These are phyloP conservation scores for Dromiciops gliroides DNA, from an alignment of 2,113 vertebrate species.

Conservation along the genomic window DNA sequence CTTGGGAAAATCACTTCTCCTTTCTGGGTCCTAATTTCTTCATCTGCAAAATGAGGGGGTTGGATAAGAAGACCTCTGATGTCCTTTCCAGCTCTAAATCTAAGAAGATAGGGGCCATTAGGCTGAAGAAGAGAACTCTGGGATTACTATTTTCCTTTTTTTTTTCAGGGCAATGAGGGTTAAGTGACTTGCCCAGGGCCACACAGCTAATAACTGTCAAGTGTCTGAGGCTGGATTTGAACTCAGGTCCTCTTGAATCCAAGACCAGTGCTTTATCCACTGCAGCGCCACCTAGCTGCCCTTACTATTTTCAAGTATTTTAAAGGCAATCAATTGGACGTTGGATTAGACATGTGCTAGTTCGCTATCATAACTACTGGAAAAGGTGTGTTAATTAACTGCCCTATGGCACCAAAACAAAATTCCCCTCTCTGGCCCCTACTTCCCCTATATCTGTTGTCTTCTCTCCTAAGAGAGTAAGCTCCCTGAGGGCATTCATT, in stretches of 20 bases:
- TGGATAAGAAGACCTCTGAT: background rate
- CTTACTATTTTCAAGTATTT: background rate
- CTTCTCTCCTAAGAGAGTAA: background rate
- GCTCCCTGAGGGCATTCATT: background rate
- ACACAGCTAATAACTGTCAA: too few relatives aligned
- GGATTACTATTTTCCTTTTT: too few relatives aligned
- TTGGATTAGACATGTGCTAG: background rate
- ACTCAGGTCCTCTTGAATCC: too few relatives aligned
- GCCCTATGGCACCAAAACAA: background rate
- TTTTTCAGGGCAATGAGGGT: too few relatives aligned
- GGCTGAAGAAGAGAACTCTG: background rate
- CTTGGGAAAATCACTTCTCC: background rate
- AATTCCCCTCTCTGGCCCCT: background rate
- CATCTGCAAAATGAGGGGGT: background rate
- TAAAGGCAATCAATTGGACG: background rate
- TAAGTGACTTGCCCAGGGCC: too few relatives aligned
- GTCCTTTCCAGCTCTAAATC: background rate
- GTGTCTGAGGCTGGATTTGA: too few relatives aligned
- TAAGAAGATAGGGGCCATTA: background rate
- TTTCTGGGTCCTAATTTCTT: background rate
- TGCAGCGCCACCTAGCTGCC: too few relatives aligned
- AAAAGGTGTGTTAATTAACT: background rate
- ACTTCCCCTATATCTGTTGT: background rate
- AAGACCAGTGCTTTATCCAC: too few relatives aligned
- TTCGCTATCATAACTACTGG: background rate